Evolutionary conservation across 2,888 invertebrate species (phyloP).

Genomic region (Phortica okadai): DNA sequence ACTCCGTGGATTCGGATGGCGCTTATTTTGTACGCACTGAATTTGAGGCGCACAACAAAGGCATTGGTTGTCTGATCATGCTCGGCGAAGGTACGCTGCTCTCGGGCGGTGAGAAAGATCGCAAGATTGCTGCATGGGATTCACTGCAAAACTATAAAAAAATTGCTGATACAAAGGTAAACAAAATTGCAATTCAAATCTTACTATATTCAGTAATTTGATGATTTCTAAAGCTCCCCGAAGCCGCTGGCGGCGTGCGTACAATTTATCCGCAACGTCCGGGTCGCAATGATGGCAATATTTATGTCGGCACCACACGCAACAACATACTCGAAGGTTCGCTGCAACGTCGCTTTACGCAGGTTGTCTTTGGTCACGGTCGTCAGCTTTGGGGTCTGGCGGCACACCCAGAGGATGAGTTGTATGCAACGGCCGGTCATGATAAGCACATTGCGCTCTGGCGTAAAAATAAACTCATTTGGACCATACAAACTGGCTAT

Average conservation of each 20-base stretch:
- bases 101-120: conserved; percentile 93
- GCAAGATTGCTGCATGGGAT: conserved; percentile 95
- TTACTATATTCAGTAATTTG: not conserved
- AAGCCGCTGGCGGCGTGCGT: conserved; percentile 91
- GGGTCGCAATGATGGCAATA: conserved; percentile 91
- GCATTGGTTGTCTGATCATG: conserved; percentile 91
- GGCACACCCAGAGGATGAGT: conserved; percentile 92
- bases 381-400: conserved; percentile 92
- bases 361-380: conserved; percentile 92
- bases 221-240: conserved; percentile 82
- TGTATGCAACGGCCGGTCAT: conserved; percentile 94
- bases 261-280: conserved; percentile 93
- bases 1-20: conserved; percentile 92
- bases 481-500: conserved; percentile 91
- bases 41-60: conserved; percentile 92
- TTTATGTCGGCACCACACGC: conserved; percentile 92
- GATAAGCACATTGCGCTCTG: conserved; percentile 94
- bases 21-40: conserved; percentile 93
- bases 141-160: conserved; percentile 92
- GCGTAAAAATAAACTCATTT: conserved; percentile 91
- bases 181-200: not conserved
- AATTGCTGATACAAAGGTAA: conserved; percentile 91
- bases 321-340: conserved; percentile 95
- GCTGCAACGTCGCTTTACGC: conserved; percentile 90
- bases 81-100: conserved; percentile 92